Evolutionary conservation across 2,888 invertebrate genomes (phyloP).

Genomic region (Aleiodes alternator): DNA sequence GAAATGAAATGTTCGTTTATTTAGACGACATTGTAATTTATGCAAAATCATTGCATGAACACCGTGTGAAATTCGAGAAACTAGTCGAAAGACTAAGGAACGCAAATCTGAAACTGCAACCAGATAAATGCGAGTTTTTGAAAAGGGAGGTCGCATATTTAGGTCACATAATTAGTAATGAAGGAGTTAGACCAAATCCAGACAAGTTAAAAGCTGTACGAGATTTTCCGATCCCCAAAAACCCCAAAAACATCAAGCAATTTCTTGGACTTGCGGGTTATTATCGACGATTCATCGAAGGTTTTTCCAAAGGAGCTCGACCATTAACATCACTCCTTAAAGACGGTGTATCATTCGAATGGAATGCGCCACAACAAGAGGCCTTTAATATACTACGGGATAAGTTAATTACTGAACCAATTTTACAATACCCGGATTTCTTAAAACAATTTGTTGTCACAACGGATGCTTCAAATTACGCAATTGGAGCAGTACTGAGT

Average conservation of each 20-base stretch:
- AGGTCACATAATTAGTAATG: constrained; percentile 36
- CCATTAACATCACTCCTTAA: constrained; percentile 41
- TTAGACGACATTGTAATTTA: constrained; percentile 36
- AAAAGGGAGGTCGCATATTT: constrained; percentile 38
- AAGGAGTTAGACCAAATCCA: constrained; percentile 47
- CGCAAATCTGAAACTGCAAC: constrained; percentile 38
- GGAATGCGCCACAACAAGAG: background rate
- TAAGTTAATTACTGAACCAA: constrained; percentile 10
- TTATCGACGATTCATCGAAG: constrained; percentile 48
- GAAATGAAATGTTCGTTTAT: constrained; percentile 29
- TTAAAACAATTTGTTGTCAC: constrained; percentile 39
- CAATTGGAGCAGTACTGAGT: constrained; percentile 52
- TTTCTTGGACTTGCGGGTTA: constrained; percentile 44
- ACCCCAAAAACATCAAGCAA: constrained; percentile 43
- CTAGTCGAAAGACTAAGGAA: constrained; percentile 41
- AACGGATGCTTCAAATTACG: constrained; percentile 44
- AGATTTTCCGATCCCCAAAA: constrained; percentile 42
- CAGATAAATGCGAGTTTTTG: constrained; percentile 49
- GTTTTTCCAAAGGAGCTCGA: constrained; percentile 44
- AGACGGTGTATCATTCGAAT: constrained; percentile 26
- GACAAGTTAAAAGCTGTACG: constrained; percentile 44
- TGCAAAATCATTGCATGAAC: constrained; percentile 14
- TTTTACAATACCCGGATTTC: background rate
- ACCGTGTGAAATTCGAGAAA: constrained; percentile 32
- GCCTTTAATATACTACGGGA: background rate